Percentiles rank a stretch among this genome's conserved stretches.
These are phyloP conservation scores for Lepilemur septentrionalis DNA, from an alignment of 2,797 vertebrate genomes.

Conservation along the genomic window DNA sequence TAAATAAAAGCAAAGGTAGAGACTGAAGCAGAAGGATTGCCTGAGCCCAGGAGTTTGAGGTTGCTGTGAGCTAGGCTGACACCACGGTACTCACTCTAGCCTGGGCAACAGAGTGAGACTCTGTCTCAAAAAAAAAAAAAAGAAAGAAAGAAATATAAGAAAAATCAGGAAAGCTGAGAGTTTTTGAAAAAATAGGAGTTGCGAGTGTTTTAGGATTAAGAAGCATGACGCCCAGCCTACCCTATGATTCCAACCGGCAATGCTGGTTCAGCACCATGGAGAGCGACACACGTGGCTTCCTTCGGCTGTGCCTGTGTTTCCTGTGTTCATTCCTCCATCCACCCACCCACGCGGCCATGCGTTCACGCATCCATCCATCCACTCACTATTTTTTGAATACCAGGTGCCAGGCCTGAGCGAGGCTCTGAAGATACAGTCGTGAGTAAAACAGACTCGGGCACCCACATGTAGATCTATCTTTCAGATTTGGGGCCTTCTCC, in stretches of 20 bases:
- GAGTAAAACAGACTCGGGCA: background rate
- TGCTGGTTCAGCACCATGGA: constrained; percentile 51
- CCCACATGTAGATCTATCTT: background rate
- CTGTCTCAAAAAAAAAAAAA: too few relatives aligned
- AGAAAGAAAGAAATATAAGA: background rate
- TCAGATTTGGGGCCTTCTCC: background rate
- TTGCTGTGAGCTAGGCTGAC: too few relatives aligned
- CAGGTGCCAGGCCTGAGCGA: background rate
- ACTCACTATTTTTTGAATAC: background rate
- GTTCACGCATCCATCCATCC: background rate
- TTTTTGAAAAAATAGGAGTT: background rate
- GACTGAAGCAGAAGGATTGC: too few relatives aligned
- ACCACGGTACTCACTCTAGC: too few relatives aligned
- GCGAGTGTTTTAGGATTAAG: background rate
- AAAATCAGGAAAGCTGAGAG: background rate
- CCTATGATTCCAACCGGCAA: rapidly evolving
- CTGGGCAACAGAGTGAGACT: too few relatives aligned
- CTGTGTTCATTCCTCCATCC: background rate
- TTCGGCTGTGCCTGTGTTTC: rapidly evolving
- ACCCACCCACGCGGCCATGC: background rate
- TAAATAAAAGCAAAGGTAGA: too few relatives aligned
- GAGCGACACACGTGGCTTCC: rapidly evolving
- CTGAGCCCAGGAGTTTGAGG: too few relatives aligned
- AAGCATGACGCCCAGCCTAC: background rate
- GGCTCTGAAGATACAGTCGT: background rate